A percentile compares a stretch with the other conserved stretches of the same genome.
Conservation (phyloP, 2,797 vertebrate genomes). For the Lutjanus argentimaculatus region DNA sequence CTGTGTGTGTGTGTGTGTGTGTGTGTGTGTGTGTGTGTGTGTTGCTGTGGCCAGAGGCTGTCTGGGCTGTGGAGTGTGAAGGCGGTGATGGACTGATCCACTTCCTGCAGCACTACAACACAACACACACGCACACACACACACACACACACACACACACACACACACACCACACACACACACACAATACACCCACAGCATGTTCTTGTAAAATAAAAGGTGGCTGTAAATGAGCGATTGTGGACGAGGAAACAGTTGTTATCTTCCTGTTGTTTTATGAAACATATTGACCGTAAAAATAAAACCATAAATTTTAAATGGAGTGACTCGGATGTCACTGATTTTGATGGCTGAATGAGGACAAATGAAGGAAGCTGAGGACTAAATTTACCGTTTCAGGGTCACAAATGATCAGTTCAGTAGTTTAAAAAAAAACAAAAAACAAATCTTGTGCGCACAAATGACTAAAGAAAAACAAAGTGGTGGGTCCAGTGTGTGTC, state of each 20-base stretch:
- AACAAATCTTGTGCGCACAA: neutral
- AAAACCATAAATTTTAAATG: neutral
- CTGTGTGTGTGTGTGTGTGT: neutral
- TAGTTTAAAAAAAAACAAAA: rapidly evolving
- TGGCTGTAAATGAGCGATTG: conserved; percentile 2
- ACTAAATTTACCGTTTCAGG: neutral
- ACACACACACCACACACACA: conserved; percentile 23
- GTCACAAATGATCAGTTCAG: too few relatives aligned
- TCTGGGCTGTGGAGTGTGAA: conserved; percentile 62
- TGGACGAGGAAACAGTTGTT: neutral
- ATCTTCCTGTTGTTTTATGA: neutral
- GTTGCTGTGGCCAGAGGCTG: conserved; percentile 40
- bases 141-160: conserved; percentile 23
- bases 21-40: conserved; percentile 12
- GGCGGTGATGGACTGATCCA: conserved; percentile 52
- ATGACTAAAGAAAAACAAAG: too few relatives aligned
- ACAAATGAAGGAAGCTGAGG: neutral
- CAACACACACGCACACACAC: conserved; percentile 1
- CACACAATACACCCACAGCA: neutral
- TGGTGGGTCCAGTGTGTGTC: neutral
- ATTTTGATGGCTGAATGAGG: neutral
- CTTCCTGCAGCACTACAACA: conserved; percentile 22
- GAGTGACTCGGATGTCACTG: neutral
- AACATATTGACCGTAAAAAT: neutral
- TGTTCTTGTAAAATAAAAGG: neutral